Base-by-base conservation (phyloP, 2,113 vertebrate genomes). In the Sinocyclocheilus maitianheensis region DNA sequence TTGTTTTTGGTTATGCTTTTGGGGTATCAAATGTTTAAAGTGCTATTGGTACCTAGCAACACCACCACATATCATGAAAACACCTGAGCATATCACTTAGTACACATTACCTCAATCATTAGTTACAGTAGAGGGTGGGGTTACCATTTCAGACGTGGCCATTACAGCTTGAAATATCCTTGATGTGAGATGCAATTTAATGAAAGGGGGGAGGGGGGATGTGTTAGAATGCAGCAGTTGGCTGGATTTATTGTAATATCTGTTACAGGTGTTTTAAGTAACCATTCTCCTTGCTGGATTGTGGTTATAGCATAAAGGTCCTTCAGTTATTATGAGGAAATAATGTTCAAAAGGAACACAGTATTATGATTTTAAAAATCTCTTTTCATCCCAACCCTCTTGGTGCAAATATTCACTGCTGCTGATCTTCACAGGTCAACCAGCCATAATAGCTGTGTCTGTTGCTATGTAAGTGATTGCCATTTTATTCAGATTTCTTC, bases 61-160 rank as follows among this genome's bases (percentile, higher is more conserved):
- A 75, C 76, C 85, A 87, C 82, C 84, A 81, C 78, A 85, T 85
- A 84, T 87, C 85, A 81, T 86, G 81, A 84, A 86, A 16, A 60
- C 67, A 51, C 53, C 62, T 30, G 48, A 84, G n/a, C 37, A 84
- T 34, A 20, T 87, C 60, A 77, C 46, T 72, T 62, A 9, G 14
- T 43, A 14, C 79, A 30, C 71, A 78, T 85, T 87, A 89, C 88
- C 88, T 89, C 88, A 81, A 48, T 62, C 22, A 43, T 69, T 43
- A 5, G 20, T 48, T 30, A 55, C 74, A 84, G 43, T 24, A 87
- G 62, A 46, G 43, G 80, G 58, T 76, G 71, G 37, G 43, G 67
- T 22, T 84, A n/a, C 37, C 16, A 63, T 81, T 85, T 79, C 18
- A 40, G 5, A 51, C 22, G 24, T 77, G 69, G n/a, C 67, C 13